Conservation (phyloP, 2,888 invertebrate genomes). For the Fissipunctia ypsillon region DNA sequence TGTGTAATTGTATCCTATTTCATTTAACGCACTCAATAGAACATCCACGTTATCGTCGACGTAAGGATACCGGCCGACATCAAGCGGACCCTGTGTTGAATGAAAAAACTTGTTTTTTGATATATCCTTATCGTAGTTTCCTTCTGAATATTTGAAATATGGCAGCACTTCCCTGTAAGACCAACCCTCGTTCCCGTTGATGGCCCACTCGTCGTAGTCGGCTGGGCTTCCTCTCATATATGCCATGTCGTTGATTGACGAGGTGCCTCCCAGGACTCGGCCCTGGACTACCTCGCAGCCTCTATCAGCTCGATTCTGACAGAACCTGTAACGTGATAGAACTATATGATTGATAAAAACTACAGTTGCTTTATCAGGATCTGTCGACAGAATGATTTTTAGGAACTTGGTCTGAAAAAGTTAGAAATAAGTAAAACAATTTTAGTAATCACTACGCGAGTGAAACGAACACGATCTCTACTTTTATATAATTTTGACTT, state of each 20-base stretch:
- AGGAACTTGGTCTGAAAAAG: background rate
- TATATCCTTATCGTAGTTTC: constrained; percentile 87
- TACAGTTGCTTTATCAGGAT: constrained; percentile 62
- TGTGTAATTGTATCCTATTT: constrained; percentile 86
- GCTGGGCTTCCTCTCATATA: constrained; percentile 87
- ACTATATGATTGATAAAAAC: constrained; percentile 73
- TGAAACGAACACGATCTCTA: background rate
- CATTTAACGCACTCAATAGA: constrained; percentile 84
- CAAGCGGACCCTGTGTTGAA: constrained; percentile 86
- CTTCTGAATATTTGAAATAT: constrained; percentile 88
- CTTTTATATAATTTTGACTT: background rate
- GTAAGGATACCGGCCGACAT: constrained; percentile 85
- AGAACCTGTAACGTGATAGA: constrained; percentile 81
- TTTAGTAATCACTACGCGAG: background rate
- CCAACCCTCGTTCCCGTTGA: constrained; percentile 86
- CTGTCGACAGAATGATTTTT: constrained; percentile 56
- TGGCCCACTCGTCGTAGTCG: constrained; percentile 87
- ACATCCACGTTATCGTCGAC: constrained; percentile 87
- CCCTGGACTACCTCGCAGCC: constrained; percentile 87
- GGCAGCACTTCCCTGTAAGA: constrained; percentile 82
- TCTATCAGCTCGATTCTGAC: constrained; percentile 78
- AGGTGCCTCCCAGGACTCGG: constrained; percentile 85
- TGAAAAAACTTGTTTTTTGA: constrained; percentile 85
- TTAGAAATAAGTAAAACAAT: background rate
- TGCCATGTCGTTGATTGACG: constrained; percentile 86